Evolutionary conservation across 35 echinoderm and acorn worm species (phyloP).

Genomic region (Antedon bifida): DNA sequence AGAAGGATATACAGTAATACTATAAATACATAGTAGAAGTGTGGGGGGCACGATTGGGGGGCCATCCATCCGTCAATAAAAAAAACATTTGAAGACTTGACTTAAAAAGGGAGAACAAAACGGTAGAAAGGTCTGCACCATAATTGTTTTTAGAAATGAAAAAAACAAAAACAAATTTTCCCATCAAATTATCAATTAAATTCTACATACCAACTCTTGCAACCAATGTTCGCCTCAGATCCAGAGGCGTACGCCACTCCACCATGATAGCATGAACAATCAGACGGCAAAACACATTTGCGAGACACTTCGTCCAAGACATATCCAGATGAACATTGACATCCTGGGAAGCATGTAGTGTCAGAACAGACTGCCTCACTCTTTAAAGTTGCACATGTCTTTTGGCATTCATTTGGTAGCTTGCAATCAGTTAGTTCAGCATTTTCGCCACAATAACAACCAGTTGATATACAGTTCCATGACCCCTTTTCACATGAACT

Average conservation of each 20-base stretch:
- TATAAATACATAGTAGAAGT: too few species aligned
- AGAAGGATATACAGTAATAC: too few species aligned
- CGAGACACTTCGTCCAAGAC: constrained; percentile 8
- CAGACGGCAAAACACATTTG: constrained; percentile 14
- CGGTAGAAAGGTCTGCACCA: too few species aligned
- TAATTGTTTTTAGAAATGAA: too few species aligned
- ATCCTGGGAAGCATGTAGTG: constrained; percentile 21
- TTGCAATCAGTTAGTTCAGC: constrained; percentile 35
- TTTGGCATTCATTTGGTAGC: constrained; percentile 6
- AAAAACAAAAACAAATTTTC: not conserved
- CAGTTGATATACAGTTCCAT: constrained; percentile 40
- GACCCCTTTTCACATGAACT: constrained; percentile 34
- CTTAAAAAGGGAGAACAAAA: too few species aligned
- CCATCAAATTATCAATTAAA: not conserved
- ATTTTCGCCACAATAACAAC: constrained; percentile 39
- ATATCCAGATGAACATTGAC: constrained; percentile 17
- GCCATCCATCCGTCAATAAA: too few species aligned
- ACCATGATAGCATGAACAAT: constrained; percentile 54
- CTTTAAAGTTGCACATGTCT: constrained; percentile 35
- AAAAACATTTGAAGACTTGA: too few species aligned
- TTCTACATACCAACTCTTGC: not conserved
- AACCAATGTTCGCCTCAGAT: not conserved
- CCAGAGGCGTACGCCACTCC: constrained; percentile 18
- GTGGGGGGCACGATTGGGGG: too few species aligned
- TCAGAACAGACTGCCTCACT: constrained; percentile 23